These are phyloP conservation scores for Notarius lentiginosus DNA, from an alignment of 2,113 vertebrate genomes.

Conservation along the genomic window DNA sequence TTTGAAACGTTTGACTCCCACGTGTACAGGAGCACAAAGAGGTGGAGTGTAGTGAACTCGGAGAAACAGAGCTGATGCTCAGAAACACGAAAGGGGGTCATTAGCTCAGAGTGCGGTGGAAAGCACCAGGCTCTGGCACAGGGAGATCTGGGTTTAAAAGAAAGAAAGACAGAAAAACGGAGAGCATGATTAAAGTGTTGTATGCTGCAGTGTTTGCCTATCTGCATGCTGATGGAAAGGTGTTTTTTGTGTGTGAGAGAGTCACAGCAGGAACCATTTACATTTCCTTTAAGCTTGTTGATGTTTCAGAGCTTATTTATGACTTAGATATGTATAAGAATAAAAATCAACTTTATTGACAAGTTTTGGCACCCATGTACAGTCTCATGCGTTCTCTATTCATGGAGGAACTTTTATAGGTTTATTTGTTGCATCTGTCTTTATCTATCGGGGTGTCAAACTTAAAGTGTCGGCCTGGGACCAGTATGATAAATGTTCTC, in stretches of 20 bases:
- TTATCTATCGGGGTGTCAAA: background rate
- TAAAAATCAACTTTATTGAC: background rate
- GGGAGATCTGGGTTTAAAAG: constrained; percentile 29
- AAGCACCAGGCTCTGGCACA: constrained; percentile 37
- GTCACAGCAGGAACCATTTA: background rate
- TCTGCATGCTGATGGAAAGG: constrained; percentile 42
- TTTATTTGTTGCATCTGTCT: background rate
- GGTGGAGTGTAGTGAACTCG: constrained; percentile 40
- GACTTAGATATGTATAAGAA: background rate
- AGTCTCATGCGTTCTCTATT: background rate
- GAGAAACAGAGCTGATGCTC: constrained; percentile 32
- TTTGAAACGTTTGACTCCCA: constrained; percentile 47
- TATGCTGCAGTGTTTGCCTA: background rate
- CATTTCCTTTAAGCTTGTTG: background rate
- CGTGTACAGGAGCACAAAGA: constrained; percentile 34
- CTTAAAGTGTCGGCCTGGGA: background rate
- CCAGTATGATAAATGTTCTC: background rate
- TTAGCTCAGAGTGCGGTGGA: constrained; percentile 43
- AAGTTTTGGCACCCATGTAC: background rate
- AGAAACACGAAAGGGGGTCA: constrained; percentile 41
- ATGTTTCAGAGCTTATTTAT: background rate
- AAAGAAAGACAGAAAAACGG: background rate
- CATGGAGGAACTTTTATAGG: background rate
- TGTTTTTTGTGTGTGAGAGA: background rate
- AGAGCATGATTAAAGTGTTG: constrained; percentile 20